A percentile compares a stretch with the other conserved stretches of the same genome.
Conservation (phyloP, 2,888 invertebrate species). For the Aphidoletes aphidimyza region DNA sequence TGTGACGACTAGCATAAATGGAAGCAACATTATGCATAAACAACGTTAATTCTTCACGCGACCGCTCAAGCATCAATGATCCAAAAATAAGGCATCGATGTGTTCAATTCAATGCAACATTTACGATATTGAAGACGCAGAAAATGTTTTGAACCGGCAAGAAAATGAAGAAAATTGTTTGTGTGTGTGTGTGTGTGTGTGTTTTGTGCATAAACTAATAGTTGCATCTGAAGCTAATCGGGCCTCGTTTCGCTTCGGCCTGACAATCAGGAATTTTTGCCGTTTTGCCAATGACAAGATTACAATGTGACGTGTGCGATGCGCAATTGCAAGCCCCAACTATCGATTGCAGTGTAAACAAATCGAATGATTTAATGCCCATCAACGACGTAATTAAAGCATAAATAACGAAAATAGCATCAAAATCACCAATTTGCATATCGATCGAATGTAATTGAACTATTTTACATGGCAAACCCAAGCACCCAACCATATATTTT, state of each 20-base stretch:
- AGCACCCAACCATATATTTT: slow-evolving; percentile 30
- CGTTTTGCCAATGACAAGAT: not conserved
- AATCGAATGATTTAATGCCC: slow-evolving; percentile 48
- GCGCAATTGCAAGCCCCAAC: not conserved
- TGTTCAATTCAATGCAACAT: not conserved
- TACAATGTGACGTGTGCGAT: not conserved
- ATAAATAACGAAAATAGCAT: slow-evolving; percentile 37
- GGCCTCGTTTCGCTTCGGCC: not conserved
- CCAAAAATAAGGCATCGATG: slow-evolving; percentile 13
- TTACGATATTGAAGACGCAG: not conserved
- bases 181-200: no score
- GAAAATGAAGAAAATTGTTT: no score
- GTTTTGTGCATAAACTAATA: no score
- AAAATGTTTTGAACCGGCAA: not conserved
- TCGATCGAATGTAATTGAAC: slow-evolving; percentile 5
- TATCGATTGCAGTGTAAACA: not conserved
- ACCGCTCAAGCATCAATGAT: no score
- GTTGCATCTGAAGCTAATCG: not conserved
- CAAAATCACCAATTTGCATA: slow-evolving; percentile 10
- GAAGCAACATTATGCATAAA: not conserved
- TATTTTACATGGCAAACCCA: not conserved
- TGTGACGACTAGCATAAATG: not conserved
- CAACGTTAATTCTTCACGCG: no score
- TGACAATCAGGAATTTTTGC: not conserved
- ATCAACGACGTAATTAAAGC: slow-evolving; percentile 35